phyloP scores from a whole-genome alignment of 1,140 invertebrate genomes.

The Brachionus rubens region DNA sequence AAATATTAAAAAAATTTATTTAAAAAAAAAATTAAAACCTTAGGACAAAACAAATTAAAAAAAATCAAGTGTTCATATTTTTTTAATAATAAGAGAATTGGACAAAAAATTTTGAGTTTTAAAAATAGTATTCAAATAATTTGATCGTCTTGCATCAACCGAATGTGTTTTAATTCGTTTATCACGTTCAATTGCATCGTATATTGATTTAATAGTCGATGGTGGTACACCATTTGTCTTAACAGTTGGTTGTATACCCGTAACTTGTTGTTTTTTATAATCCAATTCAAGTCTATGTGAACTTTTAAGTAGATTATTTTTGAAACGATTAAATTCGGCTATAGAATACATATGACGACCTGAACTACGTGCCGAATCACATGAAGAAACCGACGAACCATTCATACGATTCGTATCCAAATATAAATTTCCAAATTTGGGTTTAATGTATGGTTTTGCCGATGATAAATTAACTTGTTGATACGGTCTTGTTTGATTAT shows the following conservation, averaged over 20 bases:
- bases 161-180: background rate
- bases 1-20: no score
- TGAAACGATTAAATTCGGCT: constrained; percentile 10
- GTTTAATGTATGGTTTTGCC: background rate
- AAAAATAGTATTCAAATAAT: background rate
- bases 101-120: constrained; percentile 12
- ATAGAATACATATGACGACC: background rate
- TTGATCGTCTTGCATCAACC: constrained; percentile 14
- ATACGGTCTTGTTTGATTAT: background rate
- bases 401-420: background rate
- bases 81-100: constrained; percentile 22
- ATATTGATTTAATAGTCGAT: constrained; percentile 14
- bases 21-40: no score
- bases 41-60: no score
- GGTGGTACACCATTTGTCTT: background rate
- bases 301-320: constrained; percentile 16
- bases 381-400: constrained; percentile 1
- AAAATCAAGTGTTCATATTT: background rate
- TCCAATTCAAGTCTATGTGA: background rate
- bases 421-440: background rate
- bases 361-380: background rate
- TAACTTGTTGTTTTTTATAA: background rate
- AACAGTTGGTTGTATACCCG: background rate
- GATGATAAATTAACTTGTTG: background rate
- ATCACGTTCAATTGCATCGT: background rate